Base-by-base conservation (phyloP, 2,888 invertebrate genomes). In the Cyclophora punctaria region DNA sequence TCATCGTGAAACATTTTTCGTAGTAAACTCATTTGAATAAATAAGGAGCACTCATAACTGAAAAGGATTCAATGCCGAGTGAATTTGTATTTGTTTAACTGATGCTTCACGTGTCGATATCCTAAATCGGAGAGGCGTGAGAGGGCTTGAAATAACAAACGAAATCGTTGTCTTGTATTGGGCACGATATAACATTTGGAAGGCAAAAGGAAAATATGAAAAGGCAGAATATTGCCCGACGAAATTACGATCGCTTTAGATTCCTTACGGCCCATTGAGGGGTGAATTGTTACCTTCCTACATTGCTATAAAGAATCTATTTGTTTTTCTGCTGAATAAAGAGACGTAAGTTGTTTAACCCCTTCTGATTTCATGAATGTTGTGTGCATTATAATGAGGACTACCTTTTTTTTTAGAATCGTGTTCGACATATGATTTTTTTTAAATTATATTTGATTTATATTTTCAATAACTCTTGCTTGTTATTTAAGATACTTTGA, bases 191-290 rank as follows among this genome's bases (percentile, higher is more conserved):
- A 80, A 83, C 80, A 81, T 82, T 84, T 76, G 75, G 75, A 67
- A 77, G 75, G 81, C 75, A 80, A 82, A 78, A 79, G 75, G 80
- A 81, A 85, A 86, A 85, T 85, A 86, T 87, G 85, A 82, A 83
- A 86, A 83, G 80, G 78, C 80, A 69, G 80, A 84, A 85, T 84
- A 85, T 87, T 82, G 82, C 83, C 80, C 79, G 81, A 79, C 84
- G 75, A 84, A 84, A 87, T 87, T 86, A 85, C 85, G 82, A 83
- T 84, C 83, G 79, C 78, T 85, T 86, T 84, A 78, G 85, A 85
- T 83, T 84, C 82, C 75, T 67, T 75, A 79, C 80, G 78, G 78
- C 77, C 83, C 78, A 84, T 85, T 81, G 83, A 79, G 80, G 75
- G 81, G 78, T 80, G 79, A 84, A 85, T 84, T 86, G 83, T 86